Conservation (phyloP, 2,797 vertebrate genomes). For the Agapornis canus region DNA sequence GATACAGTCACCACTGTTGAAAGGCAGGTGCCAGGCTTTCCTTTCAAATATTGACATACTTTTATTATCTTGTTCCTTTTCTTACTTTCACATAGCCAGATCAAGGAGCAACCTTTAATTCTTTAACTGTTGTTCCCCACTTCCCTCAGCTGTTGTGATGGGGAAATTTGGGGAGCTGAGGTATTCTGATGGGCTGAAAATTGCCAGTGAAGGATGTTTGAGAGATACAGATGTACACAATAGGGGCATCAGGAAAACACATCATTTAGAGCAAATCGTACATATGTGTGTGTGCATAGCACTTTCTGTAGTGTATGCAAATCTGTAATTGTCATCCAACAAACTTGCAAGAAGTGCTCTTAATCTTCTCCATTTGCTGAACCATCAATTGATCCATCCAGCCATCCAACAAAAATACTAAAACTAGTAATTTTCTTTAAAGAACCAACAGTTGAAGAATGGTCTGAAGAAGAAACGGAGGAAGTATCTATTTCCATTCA, state of each 20-base stretch:
- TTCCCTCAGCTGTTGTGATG: background rate
- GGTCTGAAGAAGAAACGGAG: constrained; percentile 74
- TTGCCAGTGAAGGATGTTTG: background rate
- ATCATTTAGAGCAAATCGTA: background rate
- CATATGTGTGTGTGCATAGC: background rate
- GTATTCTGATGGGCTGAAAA: background rate
- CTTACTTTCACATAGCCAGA: background rate
- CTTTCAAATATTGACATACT: background rate
- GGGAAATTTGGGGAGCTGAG: background rate
- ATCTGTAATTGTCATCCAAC: background rate
- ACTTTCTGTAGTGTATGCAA: background rate
- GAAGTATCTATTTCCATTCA: constrained; percentile 53
- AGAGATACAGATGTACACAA: background rate
- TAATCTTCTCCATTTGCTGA: background rate
- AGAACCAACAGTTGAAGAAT: constrained; percentile 71
- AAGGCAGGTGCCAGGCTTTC: background rate
- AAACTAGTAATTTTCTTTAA: constrained; percentile 70
- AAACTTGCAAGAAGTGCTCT: background rate
- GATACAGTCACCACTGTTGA: background rate
- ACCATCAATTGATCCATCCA: background rate
- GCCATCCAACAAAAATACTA: background rate
- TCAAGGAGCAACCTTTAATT: background rate
- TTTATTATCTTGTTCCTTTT: background rate
- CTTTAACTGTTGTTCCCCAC: background rate
- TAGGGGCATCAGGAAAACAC: background rate